These are phyloP conservation scores for Furcula furcula DNA, from an alignment of 2,888 invertebrate species.

Conservation along the genomic window DNA sequence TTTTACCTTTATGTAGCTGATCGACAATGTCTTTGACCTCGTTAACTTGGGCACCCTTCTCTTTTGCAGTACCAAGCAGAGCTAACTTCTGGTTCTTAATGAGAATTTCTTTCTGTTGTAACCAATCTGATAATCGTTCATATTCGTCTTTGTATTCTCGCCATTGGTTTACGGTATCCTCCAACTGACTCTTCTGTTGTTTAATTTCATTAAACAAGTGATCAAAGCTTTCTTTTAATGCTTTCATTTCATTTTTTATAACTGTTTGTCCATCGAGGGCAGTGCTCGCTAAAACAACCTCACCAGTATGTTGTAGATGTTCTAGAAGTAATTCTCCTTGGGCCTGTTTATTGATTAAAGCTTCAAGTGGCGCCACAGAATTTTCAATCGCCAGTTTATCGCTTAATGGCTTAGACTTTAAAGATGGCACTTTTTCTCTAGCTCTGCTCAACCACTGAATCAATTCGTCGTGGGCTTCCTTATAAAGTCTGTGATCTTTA, in stretches of 20 bases:
- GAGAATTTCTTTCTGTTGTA: slow-evolving; percentile 94
- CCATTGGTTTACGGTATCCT: slow-evolving; percentile 91
- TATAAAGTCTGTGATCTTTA: slow-evolving; percentile 93
- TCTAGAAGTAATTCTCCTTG: slow-evolving; percentile 94
- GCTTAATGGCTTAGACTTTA: slow-evolving; percentile 91
- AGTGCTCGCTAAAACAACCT: slow-evolving; percentile 92
- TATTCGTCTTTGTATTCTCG: slow-evolving; percentile 96
- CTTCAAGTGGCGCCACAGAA: slow-evolving; percentile 92
- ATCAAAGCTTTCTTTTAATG: slow-evolving; percentile 92
- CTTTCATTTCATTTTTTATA: slow-evolving; percentile 92
- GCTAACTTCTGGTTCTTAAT: slow-evolving; percentile 95
- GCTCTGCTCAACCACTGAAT: slow-evolving; percentile 94
- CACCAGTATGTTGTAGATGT: slow-evolving; percentile 92
- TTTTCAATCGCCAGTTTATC: slow-evolving; percentile 95
- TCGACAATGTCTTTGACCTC: slow-evolving; percentile 90
- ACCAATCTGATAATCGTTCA: slow-evolving; percentile 94
- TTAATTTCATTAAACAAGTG: slow-evolving; percentile 92
- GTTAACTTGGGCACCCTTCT: slow-evolving; percentile 92
- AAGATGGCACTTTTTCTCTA: slow-evolving; percentile 93
- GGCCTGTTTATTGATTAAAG: slow-evolving; percentile 92
- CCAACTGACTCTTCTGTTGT: slow-evolving; percentile 91
- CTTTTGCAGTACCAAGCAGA: slow-evolving; percentile 88
- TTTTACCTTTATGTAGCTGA: slow-evolving; percentile 88
- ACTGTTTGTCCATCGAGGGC: slow-evolving; percentile 89
- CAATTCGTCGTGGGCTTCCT: slow-evolving; percentile 95